Base-by-base conservation (phyloP, 1,140 invertebrate genomes). In the Drosophila repletoides region DNA sequence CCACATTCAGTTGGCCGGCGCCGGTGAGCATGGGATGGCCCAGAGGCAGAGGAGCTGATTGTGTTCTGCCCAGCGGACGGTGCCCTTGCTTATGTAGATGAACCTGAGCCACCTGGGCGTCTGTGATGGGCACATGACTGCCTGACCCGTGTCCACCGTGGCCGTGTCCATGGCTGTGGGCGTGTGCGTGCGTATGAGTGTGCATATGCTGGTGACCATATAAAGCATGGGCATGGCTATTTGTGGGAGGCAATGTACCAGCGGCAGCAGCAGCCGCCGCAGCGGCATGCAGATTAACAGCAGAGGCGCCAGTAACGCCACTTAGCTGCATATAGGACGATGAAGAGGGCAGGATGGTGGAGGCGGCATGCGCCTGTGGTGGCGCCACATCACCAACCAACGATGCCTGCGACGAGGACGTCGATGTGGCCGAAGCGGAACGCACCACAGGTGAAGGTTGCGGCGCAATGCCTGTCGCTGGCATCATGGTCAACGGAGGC, bases 41-140 rank as follows among this genome's bases (percentile, higher is more conserved):
- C n/a, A 99, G 92, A 17, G 98, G 98, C 70, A 99, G 91, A 0
- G 98, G 97, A 2, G 97, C 97, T 6, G 96, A 97, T 90, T 98
- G 96, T n/a, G 97, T 98, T 79, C 97, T 93, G 61, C 96, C 96
- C 89, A 98, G 92, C 60, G 96, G 96, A 70, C 96, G 93, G 79
- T 95, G 94, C 72, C 93, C 92, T 90, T 93, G 92, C 91, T 95
- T 95, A 90, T 93, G 93, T 19, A 96, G 92, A 84, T 95, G 93
- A 68, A 95, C 94, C 83, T 95, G 93, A 51, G 94, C 94, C 52
- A 90, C 89, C 65, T 90, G 89, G 24, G 87, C 88, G 71, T 94
- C 93, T 84, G 87, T 92, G 91, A 72, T 90, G 48, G 88, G 86
- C 31, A 56, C 64, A 24, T 72, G 83, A 3, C 19, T 55, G 5